Evolutionary conservation across 2,797 vertebrate species (phyloP), one percentile per base, ranked within the genome.

Genomic region (Enteromius radiatus): DNA sequence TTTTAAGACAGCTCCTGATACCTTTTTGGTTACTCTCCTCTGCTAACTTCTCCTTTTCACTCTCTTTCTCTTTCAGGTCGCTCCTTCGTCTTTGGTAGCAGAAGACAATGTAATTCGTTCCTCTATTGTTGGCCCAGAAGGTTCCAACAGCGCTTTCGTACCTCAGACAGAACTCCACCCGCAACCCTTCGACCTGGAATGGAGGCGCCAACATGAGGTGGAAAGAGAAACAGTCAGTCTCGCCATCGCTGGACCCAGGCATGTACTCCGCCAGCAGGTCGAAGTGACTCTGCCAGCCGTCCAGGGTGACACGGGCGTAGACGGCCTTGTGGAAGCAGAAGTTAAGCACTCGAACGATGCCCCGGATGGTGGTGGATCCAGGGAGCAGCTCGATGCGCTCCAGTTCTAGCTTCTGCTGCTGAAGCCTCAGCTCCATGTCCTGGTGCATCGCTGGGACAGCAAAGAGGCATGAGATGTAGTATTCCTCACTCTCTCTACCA

Each of bases 41-140:
- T 12, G 86, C 85, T 52, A 80, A 19, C 54, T 80, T 82, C 73
- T 21, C 38, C 71, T 65, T 86, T 88, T 83, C 81, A 84, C 67
- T 84, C 86, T 5, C 70, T 81, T 70, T 15, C 7, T 81, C 74
- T 86, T 88, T 83, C 59, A 65, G 59, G 11, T 78, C 61, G 85
- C 64, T 56, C 36, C 59, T 41, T 90, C 88, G 93, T 88, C 92
- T 97, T 93, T 95, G 96, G 87, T 96, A 94, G 89, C 95, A 98
- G 91, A 97, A 94, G 81, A 99, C 76, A 64, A 94, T 91, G 74
- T 98, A 99, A 94, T 99, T 99, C 87, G 92, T 91, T 26, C 93
- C 94, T 2, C 93, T 88, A 78, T 98, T 98, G 88, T 97, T 99
- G 85, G 95, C 96, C 98, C 98, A 99, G 91, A 97, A 99, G 33